phyloP scores from a whole-genome alignment of 2,797 vertebrate species.

The Alca torda region DNA sequence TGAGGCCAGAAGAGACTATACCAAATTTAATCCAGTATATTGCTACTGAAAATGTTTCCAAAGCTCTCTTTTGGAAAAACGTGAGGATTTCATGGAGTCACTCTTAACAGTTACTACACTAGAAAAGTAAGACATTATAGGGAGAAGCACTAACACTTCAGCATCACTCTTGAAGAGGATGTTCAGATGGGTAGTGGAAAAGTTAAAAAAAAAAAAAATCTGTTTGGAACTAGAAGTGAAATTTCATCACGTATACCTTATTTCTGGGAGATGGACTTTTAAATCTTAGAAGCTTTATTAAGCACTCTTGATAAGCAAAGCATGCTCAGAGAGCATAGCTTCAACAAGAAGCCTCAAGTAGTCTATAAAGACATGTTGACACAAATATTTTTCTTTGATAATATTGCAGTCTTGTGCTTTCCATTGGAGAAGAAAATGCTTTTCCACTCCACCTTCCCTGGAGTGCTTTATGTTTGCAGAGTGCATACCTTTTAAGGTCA shows the following conservation, averaged over 20 bases:
- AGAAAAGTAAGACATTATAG: neutral
- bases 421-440: neutral
- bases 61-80: neutral
- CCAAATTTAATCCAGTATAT: neutral
- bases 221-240: neutral
- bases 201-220: neutral
- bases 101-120: neutral
- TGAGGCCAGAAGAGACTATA: neutral
- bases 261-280: neutral
- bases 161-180: accelerated
- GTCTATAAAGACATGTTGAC: neutral
- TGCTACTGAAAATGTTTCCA: neutral
- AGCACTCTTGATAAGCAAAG: neutral
- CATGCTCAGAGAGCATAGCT: neutral
- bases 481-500: neutral
- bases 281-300: neutral
- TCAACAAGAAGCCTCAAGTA: neutral
- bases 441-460: neutral
- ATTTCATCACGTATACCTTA: neutral
- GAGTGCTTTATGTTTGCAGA: neutral
- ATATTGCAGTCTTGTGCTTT: neutral
- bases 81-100: neutral
- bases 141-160: neutral
- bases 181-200: neutral
- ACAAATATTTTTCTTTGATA: neutral